Percentiles rank a stretch among this genome's conserved stretches.
Conservation (phyloP, 1,140 invertebrate species). For the Drosophila prosaltans region DNA sequence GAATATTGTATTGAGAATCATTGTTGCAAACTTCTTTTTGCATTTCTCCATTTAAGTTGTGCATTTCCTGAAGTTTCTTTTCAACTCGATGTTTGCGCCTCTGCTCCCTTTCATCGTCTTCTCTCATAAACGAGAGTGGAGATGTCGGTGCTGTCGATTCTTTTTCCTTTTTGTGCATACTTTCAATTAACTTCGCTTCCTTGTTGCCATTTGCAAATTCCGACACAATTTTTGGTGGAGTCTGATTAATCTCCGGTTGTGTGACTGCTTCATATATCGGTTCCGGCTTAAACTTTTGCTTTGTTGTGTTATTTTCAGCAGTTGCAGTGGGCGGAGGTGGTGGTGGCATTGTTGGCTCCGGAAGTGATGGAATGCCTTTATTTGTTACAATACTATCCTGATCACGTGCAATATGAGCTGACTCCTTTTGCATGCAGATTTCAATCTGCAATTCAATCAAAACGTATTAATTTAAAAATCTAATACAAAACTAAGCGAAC, state of each 20-base stretch:
- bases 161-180: slow-evolving; percentile 26
- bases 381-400: slow-evolving; percentile 60
- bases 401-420: not conserved
- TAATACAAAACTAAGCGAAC: not conserved
- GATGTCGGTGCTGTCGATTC: not conserved
- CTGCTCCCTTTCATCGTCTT: slow-evolving; percentile 86
- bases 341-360: slow-evolving; percentile 89
- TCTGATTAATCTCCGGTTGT: slow-evolving; percentile 15
- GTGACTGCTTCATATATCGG: slow-evolving; percentile 93
- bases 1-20: slow-evolving; percentile 90
- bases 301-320: slow-evolving; percentile 73
- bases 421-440: slow-evolving; percentile 42
- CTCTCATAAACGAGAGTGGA: slow-evolving; percentile 14
- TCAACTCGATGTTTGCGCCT: slow-evolving; percentile 92
- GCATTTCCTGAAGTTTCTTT: slow-evolving; percentile 91
- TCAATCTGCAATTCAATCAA: slow-evolving; percentile 45
- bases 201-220: slow-evolving; percentile 5
- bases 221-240: slow-evolving; percentile 9
- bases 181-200: not conserved
- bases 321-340: slow-evolving; percentile 84
- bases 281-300: slow-evolving; percentile 83
- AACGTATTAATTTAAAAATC: not conserved
- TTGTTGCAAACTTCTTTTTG: slow-evolving; percentile 83
- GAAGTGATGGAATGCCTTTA: slow-evolving; percentile 86
- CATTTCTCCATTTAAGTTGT: slow-evolving; percentile 85